phyloP scores from a whole-genome alignment of 2,113 vertebrate genomes.

The Onychostruthus taczanowskii region DNA sequence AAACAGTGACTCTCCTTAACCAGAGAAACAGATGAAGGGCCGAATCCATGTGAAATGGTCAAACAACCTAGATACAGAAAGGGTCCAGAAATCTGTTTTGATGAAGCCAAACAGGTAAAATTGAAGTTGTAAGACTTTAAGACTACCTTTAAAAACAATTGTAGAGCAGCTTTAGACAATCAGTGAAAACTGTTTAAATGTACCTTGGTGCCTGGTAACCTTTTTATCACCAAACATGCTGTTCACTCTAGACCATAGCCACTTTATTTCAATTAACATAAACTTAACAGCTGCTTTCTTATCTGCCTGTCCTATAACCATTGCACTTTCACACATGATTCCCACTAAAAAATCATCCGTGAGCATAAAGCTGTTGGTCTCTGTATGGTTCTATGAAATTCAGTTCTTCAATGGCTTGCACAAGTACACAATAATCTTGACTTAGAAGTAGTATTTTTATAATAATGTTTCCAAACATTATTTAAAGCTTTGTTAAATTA shows the following conservation, averaged over 20 bases:
- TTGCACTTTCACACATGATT: constrained; percentile 80
- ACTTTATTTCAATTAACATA: constrained; percentile 64
- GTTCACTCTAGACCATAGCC: constrained; percentile 48
- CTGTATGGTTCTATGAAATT: neutral
- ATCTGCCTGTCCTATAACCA: constrained; percentile 60
- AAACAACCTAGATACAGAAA: constrained; percentile 93
- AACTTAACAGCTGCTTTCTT: constrained; percentile 68
- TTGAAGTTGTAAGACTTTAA: neutral
- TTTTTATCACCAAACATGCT: constrained; percentile 43
- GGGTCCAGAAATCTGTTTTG: constrained; percentile 94
- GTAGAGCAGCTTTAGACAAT: neutral
- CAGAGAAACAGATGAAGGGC: constrained; percentile 85
- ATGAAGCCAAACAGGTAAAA: constrained; percentile 90
- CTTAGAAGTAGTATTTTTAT: neutral
- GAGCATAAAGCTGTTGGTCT: neutral
- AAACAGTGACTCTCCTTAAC: constrained; percentile 71
- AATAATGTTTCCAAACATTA: neutral
- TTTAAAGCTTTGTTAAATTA: neutral
- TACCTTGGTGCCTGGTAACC: neutral
- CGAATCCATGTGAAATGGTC: constrained; percentile 92
- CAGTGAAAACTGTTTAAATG: neutral
- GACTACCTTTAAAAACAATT: neutral
- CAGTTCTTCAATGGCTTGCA: neutral
- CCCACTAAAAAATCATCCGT: neutral
- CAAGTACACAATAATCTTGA: neutral